phyloP scores from a whole-genome alignment of 2,888 invertebrate genomes.

The Xylophagus ater region DNA sequence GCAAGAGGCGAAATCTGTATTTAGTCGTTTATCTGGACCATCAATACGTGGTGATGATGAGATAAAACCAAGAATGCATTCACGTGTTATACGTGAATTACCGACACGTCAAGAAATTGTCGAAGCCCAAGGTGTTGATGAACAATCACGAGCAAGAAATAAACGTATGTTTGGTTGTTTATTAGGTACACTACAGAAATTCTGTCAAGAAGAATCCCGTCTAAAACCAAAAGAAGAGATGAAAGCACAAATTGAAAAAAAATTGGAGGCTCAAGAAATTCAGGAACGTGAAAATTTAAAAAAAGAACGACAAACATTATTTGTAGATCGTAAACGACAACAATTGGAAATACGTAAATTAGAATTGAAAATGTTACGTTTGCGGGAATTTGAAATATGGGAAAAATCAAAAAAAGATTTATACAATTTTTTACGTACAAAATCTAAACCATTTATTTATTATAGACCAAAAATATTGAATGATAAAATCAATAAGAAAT shows the following conservation, averaged over 20 bases:
- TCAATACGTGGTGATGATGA: slow-evolving; percentile 24
- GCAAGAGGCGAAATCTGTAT: slow-evolving; percentile 29
- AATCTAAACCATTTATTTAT: slow-evolving; percentile 74
- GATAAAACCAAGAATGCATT: slow-evolving; percentile 51
- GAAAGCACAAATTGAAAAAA: slow-evolving; percentile 71
- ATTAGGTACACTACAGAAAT: slow-evolving; percentile 88
- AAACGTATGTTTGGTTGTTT: slow-evolving; percentile 92
- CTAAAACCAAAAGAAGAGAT: slow-evolving; percentile 79
- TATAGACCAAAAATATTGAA: slow-evolving; percentile 75
- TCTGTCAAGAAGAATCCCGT: slow-evolving; percentile 86
- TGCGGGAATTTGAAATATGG: slow-evolving; percentile 82
- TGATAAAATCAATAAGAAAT: slow-evolving; percentile 53
- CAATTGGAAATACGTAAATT: slow-evolving; percentile 79
- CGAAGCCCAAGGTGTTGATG: slow-evolving; percentile 73
- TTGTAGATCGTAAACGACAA: slow-evolving; percentile 74
- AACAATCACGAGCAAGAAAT: slow-evolving; percentile 71
- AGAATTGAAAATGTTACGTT: slow-evolving; percentile 80
- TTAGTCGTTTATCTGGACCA: slow-evolving; percentile 29
- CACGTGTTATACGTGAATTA: slow-evolving; percentile 73
- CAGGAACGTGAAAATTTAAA: slow-evolving; percentile 76
- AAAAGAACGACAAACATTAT: slow-evolving; percentile 71
- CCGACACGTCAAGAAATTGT: slow-evolving; percentile 75
- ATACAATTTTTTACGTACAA: slow-evolving; percentile 75
- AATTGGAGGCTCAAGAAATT: slow-evolving; percentile 83
- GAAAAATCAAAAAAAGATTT: slow-evolving; percentile 66